These are phyloP conservation scores for Carposina sasakii DNA, from an alignment of 1,140 invertebrate genomes.

Conservation along the genomic window DNA sequence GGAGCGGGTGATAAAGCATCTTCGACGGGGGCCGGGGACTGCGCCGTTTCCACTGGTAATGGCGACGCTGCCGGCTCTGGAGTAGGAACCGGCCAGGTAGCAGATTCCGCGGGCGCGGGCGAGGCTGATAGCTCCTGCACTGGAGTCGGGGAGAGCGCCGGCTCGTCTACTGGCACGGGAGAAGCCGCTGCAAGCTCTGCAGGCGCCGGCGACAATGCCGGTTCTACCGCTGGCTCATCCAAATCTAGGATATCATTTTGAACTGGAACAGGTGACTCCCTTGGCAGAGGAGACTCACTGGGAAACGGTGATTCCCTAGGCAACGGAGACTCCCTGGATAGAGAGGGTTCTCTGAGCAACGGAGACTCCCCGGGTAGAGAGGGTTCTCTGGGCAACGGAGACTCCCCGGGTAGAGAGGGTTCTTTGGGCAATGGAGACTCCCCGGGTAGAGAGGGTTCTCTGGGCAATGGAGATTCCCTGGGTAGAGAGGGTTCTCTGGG, in stretches of 20 bases:
- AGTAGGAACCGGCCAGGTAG: background rate
- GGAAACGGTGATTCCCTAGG: conserved; percentile 17
- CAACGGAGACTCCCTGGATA: conserved; percentile 12
- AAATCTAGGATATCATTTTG: too few species aligned
- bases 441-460: background rate
- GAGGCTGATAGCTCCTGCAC: too few species aligned
- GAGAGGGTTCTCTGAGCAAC: conserved; percentile 15
- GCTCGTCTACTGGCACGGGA: conserved; percentile 12
- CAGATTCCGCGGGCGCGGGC: conserved; percentile 7
- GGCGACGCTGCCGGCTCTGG: conserved; percentile 16
- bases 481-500: conserved; percentile 22
- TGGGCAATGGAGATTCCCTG: conserved; percentile 16
- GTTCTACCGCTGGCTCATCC: too few species aligned
- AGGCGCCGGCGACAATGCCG: conserved; percentile 12
- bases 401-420: conserved; percentile 1
- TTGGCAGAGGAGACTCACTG: conserved; percentile 10
- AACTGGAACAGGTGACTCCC: conserved; percentile 7
- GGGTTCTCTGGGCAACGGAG: conserved; percentile 19
- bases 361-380: conserved; percentile 14
- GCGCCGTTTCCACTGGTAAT: conserved; percentile 13
- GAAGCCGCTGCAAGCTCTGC: conserved; percentile 14
- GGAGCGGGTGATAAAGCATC: conserved; percentile 10
- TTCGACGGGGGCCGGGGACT: conserved; percentile 8
- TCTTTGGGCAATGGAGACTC: conserved; percentile 10
- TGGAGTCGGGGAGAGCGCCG: conserved; percentile 12